phyloP scores from a whole-genome alignment of 2,888 invertebrate genomes.

The Entomobrya proxima region DNA sequence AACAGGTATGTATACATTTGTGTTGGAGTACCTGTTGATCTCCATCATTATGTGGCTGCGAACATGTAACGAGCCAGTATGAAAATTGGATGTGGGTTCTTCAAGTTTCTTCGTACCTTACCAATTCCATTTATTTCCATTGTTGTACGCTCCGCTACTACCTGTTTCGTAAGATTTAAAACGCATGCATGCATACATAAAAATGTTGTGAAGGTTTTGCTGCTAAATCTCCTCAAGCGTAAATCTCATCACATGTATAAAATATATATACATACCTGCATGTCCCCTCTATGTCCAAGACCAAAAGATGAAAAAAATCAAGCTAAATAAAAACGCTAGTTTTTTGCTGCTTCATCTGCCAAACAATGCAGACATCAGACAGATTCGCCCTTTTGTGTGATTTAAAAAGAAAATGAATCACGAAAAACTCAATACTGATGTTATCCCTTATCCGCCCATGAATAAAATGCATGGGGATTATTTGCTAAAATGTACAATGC shows the following conservation, averaged over 20 bases:
- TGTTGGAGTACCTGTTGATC: constrained; percentile 39
- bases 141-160: constrained; percentile 5
- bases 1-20: not conserved
- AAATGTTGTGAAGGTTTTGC: not conserved
- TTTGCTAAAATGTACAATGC: too few species aligned
- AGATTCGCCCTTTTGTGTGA: not conserved
- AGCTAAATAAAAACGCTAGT: not conserved
- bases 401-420: not conserved
- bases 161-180: constrained; percentile 44
- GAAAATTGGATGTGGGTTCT: constrained; percentile 15
- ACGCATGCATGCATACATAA: not conserved
- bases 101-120: not conserved
- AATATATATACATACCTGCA: not conserved
- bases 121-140: not conserved
- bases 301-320: not conserved
- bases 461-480: not conserved
- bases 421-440: not conserved
- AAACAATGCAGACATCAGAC: not conserved
- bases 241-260: constrained; percentile 4
- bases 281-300: constrained; percentile 30
- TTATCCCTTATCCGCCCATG: not conserved
- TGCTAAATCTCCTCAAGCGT: constrained; percentile 41
- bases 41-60: not conserved
- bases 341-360: not conserved
- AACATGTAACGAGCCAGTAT: not conserved